Evolutionary conservation across 2,113 vertebrate genomes (phyloP), one percentile per base, ranked within the genome.

Genomic region (Sylvilagus bachmani): DNA sequence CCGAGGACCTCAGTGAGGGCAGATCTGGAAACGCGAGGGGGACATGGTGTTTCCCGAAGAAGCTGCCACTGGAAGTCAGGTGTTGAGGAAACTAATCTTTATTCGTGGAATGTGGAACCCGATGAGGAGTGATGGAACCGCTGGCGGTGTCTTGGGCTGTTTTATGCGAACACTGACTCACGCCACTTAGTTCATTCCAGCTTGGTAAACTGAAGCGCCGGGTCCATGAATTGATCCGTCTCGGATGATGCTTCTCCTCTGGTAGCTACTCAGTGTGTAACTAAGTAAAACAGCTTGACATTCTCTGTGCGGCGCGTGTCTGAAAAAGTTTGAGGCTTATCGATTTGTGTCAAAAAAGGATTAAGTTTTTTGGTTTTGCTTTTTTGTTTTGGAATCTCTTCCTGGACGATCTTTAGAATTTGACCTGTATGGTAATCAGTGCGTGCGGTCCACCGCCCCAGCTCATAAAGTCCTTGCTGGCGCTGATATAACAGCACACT

Each of bases 151-250:
- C 93, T 95, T 6, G 66, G 69, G 4, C 66, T 95, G 31, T 91
- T 96, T 87, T 67, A 29, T 84, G 87, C 95, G 96, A 80, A 87
- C 77, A 92, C 55, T 84, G 90, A 94, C 66, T 94, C 69, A 89
- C 74, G 90, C 24, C 61, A 69, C 58, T 91, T 79, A 67, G 62
- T 93, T 95, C 25, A 21, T 96, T 90, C 84, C 81, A 93, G 84
- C 38, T 80, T 95, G 90, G 44, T 92, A 92, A 95, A 92, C 73
- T 74, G 89, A 29, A 75, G 25, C 71, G n/a, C 69, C 88, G 67
- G 58, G 51, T 79, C 38, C 82, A 58, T 74, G 82, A 79, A 87
- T 93, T 91, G 84, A 89, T 90, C 89, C 44, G 1, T 86, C 36
- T 58, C 71, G 38, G 44, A 13, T 96, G 74, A 62, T 91, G 64